Conservation (phyloP, 2,888 invertebrate species). For the Mimumesa dahlbomi region DNA sequence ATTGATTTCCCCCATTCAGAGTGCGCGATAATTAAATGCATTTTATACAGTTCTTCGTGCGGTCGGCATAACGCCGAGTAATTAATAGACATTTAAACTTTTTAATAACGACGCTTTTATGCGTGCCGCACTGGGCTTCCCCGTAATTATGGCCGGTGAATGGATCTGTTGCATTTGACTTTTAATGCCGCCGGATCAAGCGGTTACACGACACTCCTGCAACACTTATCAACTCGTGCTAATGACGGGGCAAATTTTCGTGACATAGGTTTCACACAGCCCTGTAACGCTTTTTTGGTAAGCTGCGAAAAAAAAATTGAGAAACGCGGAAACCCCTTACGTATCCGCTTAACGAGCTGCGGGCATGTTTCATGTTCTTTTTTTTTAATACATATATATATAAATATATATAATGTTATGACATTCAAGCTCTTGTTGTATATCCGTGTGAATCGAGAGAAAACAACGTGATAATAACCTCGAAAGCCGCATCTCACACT, state of each 20-base stretch:
- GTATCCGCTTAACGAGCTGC: constrained; percentile 27
- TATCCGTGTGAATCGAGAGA: neutral
- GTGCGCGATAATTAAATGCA: constrained; percentile 76
- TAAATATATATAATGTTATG: neutral
- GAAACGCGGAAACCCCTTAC: constrained; percentile 8
- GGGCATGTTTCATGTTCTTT: neutral
- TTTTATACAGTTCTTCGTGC: constrained; percentile 69
- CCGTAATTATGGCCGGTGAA: constrained; percentile 75
- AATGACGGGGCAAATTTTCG: constrained; percentile 65
- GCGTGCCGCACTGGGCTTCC: constrained; percentile 63
- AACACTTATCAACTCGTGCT: constrained; percentile 67
- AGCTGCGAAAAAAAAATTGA: constrained; percentile 19
- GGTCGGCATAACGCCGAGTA: constrained; percentile 71
- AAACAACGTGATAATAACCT: neutral
- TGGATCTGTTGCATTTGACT: constrained; percentile 76
- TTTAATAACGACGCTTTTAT: constrained; percentile 77
- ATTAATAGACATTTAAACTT: constrained; percentile 78
- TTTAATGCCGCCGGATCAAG: constrained; percentile 74
- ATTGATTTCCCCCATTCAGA: constrained; percentile 76
- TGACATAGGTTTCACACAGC: constrained; percentile 32
- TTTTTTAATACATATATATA: neutral
- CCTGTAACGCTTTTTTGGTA: constrained; percentile 17
- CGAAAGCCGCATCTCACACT: no score
- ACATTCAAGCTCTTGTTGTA: neutral
- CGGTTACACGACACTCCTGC: constrained; percentile 60